Conservation (phyloP, 2,113 vertebrate species). For the Thinocorus orbignyianus region DNA sequence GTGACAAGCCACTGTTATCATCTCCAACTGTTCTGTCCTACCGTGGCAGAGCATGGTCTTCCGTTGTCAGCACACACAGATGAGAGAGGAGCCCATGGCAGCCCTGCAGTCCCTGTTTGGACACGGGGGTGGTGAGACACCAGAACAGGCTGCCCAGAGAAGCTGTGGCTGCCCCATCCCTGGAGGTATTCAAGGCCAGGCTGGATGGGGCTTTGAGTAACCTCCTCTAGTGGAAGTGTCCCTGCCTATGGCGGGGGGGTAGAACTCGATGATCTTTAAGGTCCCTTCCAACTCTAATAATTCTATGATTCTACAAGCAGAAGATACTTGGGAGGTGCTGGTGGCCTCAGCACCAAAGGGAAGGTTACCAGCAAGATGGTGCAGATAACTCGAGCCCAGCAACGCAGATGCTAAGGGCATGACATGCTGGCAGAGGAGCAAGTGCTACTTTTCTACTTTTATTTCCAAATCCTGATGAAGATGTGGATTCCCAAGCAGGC, state of each 20-base stretch:
- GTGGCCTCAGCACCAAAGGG: not conserved
- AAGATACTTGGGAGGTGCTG: not conserved
- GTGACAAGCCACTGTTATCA: not conserved
- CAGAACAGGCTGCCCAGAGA: too few relatives aligned
- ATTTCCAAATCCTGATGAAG: not conserved
- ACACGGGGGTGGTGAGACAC: too few relatives aligned
- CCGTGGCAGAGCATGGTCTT: not conserved
- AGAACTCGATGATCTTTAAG: too few relatives aligned
- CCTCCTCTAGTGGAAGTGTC: too few relatives aligned
- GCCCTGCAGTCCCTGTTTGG: rapidly evolving
- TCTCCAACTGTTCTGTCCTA: rapidly evolving
- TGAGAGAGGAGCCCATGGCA: not conserved
- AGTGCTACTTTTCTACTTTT: not conserved
- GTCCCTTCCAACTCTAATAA: too few relatives aligned
- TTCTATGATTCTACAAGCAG: not conserved
- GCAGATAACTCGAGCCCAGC: not conserved
- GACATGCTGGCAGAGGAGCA: rapidly evolving
- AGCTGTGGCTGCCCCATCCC: too few relatives aligned
- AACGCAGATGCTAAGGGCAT: rapidly evolving
- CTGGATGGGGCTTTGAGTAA: too few relatives aligned
- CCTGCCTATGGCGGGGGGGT: too few relatives aligned
- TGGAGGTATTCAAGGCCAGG: too few relatives aligned
- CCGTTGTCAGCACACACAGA: rapidly evolving
- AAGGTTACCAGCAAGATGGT: rapidly evolving
- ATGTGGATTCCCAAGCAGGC: rapidly evolving